Evolutionary conservation across 53 echinoderm and acorn worm genomes (phyloP), one percentile per base, ranked within the genome.

Genomic region (Glandiceps talaboti): DNA sequence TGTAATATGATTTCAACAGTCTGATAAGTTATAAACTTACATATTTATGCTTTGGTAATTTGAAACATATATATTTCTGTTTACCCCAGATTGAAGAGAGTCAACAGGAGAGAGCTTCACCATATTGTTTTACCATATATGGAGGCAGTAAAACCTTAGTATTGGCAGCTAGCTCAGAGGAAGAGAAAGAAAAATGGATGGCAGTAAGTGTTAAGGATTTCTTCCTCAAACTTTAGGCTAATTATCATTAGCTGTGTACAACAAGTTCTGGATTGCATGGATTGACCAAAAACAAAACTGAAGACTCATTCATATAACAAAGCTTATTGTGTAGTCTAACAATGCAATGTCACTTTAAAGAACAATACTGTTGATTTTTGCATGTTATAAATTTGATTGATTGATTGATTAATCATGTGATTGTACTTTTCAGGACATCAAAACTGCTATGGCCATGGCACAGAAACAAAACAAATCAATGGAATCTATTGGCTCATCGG

Each of bases 151-250:
- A 97, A 87, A 93, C 91, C 27, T 91, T 97, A 12, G 97, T 97
- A 25, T 92, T 97, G 82, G 97, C 97, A 33, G 97, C 97, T 0
- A 97, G 97, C 33, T 92, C 87, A n/a, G 92, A 90, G 26, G 93
- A 97, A 75, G 97, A 97, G 32, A 97, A 97, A 30, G 87, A 89
- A 30, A 85, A 92, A 82, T 97, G 97, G 97, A 97, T 97, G 97
- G 87, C 88, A 74, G 96, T 95, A 82, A 81, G 95, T 81, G 25
- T 1, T n/a, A n/a, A n/a, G n/a, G n/a, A n/a, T n/a, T n/a, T n/a
- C n/a, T n/a, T n/a, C n/a, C n/a, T n/a, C n/a, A n/a, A n/a, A n/a
- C n/a, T n/a, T n/a, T n/a, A n/a, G n/a, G n/a, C n/a, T n/a, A n/a
- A n/a, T n/a, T n/a, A n/a, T n/a, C n/a, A n/a, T n/a, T n/a, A n/a